These are phyloP conservation scores for Anhinga anhinga DNA, from an alignment of 2,113 vertebrate genomes.

Conservation along the genomic window DNA sequence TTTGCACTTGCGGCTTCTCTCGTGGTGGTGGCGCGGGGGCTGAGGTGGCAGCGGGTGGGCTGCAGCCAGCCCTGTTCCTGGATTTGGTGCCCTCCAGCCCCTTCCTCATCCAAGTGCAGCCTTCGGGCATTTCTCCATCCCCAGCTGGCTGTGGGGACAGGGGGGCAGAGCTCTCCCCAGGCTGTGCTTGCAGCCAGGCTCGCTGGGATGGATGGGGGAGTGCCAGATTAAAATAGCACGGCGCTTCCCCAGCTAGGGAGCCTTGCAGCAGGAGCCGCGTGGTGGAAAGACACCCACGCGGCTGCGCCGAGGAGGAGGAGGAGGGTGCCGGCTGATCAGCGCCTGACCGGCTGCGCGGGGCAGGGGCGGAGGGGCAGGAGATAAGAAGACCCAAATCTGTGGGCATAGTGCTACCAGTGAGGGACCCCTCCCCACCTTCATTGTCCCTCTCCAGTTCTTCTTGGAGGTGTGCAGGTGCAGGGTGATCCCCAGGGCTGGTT, in stretches of 20 bases:
- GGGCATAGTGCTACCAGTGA: background rate
- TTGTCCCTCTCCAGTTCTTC: background rate
- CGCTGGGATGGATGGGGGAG: slow-evolving; percentile 18
- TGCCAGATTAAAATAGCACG: slow-evolving; percentile 21
- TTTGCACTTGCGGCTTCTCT: background rate
- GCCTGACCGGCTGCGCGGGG: background rate
- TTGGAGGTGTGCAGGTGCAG: accelerated
- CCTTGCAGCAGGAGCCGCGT: background rate
- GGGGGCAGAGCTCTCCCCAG: background rate
- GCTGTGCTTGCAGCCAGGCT: background rate
- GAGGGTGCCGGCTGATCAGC: background rate
- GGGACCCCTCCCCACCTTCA: background rate
- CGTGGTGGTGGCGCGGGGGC: accelerated
- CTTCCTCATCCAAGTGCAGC: background rate
- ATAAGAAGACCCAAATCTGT: background rate
- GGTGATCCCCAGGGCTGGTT: background rate
- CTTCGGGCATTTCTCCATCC: background rate
- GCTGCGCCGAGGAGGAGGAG: background rate
- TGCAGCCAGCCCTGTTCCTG: background rate
- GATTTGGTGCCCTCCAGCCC: background rate
- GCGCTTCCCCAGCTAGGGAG: slow-evolving; percentile 15
- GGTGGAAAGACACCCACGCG: background rate
- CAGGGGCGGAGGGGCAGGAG: background rate
- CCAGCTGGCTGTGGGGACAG: accelerated
- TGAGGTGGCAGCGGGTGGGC: background rate